Base-by-base conservation (phyloP, 2,888 invertebrate genomes). In the Erebia aethiops region DNA sequence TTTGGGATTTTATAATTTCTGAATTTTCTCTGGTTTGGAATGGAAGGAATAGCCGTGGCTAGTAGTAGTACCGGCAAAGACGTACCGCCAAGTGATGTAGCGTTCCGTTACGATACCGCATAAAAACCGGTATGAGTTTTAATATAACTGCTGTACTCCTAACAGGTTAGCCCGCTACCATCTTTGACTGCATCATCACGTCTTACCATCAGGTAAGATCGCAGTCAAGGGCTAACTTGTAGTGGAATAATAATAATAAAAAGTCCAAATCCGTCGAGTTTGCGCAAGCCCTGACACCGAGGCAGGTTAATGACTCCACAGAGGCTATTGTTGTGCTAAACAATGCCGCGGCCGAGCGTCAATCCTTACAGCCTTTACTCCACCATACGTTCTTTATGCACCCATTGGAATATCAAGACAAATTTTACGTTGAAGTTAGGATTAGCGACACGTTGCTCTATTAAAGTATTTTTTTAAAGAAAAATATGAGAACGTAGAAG, bases 271-370 rank as follows among this genome's bases (percentile, higher is more conserved):
- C 18, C 54, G 18, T 9, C 11, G 18, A 54, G 54, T 54, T 54
- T 54, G 54, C 18, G 16, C 54, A 16, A 18, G 54, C 71, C 82
- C 81, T 82, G 85, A 86, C 87, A 86, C 85, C 88, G 87, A 88
- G 88, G 89, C 89, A 83, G 92, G 92, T 92, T 92, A 93, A 92
- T 91, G 92, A 92, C 92, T 90, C 86, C 87, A 82, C 86, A 81
- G 88, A 91, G 92, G 92, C 92, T 84, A 92, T 93, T 93, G 93
- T 93, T 91, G 88, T 87, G 83, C 86, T 87, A 90, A 92, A 93
- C 93, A 93, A 93, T 93, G 87, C 90, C 81, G 77, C 83, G 84
- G 81, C 84, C 81, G 82, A 84, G 81, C 89, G 87, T 87, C 90
- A 87, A 88, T 90, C 88, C 88, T 87, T 81, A 83, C 83, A 87